Conservation (phyloP, 2,888 invertebrate genomes). For the Gymnoscelis rufifasciata region DNA sequence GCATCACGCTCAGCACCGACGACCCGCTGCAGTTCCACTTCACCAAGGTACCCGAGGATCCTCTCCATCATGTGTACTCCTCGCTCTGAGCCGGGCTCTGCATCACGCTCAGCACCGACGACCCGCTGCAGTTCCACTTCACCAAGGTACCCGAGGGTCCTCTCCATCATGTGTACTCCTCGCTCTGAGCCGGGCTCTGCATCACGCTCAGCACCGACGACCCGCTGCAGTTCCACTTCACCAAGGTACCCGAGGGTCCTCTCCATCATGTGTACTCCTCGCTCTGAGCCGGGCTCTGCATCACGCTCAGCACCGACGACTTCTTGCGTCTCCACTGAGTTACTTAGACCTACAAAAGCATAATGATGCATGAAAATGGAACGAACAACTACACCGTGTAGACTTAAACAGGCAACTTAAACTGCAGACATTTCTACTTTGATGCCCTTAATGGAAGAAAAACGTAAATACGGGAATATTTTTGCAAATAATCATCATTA, state of each 20-base stretch:
- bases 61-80: too few species aligned
- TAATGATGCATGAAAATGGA: too few species aligned
- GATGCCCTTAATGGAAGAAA: too few species aligned
- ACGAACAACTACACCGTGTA: too few species aligned
- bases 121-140: conserved; percentile 99
- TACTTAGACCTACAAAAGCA: too few species aligned
- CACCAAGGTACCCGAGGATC: conserved; percentile 89
- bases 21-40: conserved; percentile 99
- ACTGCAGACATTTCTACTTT: too few species aligned
- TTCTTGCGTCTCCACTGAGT: conserved; percentile 99
- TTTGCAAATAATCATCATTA: too few species aligned
- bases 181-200: conserved; percentile 96
- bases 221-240: conserved; percentile 99
- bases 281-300: conserved; percentile 96
- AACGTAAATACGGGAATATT: too few species aligned
- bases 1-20: conserved; percentile 97
- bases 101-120: conserved; percentile 97
- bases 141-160: conserved; percentile 89
- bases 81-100: conserved; percentile 96
- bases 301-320: conserved; percentile 98
- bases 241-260: conserved; percentile 93
- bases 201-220: conserved; percentile 98
- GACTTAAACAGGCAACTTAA: too few species aligned
- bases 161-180: too few species aligned
- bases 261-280: too few species aligned